Conservation (phyloP, 2,113 vertebrate genomes). For the Scatophagus argus region DNA sequence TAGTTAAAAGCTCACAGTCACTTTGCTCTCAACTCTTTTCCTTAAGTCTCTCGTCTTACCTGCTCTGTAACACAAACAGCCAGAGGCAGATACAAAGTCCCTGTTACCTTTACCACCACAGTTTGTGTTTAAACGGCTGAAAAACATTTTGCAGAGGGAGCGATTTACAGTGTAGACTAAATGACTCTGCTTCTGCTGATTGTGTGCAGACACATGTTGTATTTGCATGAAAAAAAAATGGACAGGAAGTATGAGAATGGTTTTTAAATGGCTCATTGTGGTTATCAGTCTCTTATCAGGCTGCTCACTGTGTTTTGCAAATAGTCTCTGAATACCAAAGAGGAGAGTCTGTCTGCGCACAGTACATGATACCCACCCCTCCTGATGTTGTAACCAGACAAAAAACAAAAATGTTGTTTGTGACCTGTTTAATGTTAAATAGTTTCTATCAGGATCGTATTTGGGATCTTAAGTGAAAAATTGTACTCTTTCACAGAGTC, state of each 20-base stretch:
- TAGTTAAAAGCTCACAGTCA: neutral
- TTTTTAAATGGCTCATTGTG: slow-evolving; percentile 9
- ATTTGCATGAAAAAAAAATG: slow-evolving; percentile 35
- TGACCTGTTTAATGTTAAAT: neutral
- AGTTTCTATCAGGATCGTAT: neutral
- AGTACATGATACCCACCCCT: neutral
- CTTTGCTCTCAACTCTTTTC: neutral
- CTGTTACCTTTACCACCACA: neutral
- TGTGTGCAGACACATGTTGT: neutral
- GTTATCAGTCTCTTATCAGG: slow-evolving; percentile 6
- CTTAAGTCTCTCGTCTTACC: neutral
- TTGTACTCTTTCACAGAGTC: too few species aligned
- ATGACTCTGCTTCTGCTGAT: neutral
- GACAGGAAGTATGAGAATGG: neutral
- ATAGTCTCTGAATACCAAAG: neutral
- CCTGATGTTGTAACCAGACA: neutral
- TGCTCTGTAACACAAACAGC: neutral
- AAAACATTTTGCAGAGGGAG: too few species aligned
- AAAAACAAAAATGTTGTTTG: neutral
- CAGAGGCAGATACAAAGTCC: neutral
- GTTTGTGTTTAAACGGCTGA: neutral
- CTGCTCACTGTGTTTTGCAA: slow-evolving; percentile 9
- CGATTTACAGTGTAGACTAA: slow-evolving; percentile 24
- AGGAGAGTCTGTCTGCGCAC: neutral
- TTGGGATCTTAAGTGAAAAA: too few species aligned